Conservation (phyloP, 2,797 vertebrate species). For the Cuniculus paca region DNA sequence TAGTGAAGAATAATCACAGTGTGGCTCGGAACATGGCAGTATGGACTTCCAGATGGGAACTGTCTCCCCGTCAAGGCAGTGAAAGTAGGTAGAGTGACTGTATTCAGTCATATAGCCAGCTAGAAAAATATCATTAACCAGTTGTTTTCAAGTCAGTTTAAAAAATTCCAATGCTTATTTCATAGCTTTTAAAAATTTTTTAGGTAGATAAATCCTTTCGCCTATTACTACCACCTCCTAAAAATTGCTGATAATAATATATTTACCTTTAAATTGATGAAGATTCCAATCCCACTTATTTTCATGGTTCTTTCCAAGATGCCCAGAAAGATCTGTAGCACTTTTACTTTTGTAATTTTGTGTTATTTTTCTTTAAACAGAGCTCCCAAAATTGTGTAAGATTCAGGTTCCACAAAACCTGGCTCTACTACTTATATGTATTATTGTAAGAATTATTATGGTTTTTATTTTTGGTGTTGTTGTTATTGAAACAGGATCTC, state of each 20-base stretch:
- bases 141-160: background rate
- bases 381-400: background rate
- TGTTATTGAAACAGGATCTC: background rate
- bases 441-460: conserved; percentile 26
- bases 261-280: conserved; percentile 23
- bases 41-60: background rate
- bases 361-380: conserved; percentile 23
- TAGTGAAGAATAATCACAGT: background rate
- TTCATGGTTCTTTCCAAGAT: background rate
- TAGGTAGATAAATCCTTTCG: background rate
- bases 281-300: background rate
- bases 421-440: background rate
- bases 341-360: background rate
- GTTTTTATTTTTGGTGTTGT: background rate
- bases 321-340: background rate
- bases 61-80: too few species aligned
- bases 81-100: background rate
- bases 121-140: conserved; percentile 1
- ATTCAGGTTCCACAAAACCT: background rate
- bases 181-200: background rate
- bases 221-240: background rate
- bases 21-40: background rate
- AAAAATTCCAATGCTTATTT: background rate
- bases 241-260: background rate
- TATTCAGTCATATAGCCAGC: background rate